Evolutionary conservation across 2,888 invertebrate genomes (phyloP).

Genomic region (Catonia carolina): DNA sequence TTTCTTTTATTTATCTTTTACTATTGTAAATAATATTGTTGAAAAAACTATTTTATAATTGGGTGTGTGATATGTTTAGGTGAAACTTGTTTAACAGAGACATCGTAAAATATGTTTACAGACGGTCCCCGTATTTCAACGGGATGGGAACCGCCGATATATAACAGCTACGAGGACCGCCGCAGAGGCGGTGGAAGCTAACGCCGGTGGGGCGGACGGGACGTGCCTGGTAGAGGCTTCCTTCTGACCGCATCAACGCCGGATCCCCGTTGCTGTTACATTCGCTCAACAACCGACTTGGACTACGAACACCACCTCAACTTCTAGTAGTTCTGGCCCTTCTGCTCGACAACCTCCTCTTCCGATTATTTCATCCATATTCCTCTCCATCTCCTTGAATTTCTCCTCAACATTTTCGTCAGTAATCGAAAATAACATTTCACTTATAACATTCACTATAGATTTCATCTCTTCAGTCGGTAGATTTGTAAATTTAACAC

Average conservation of each 20-base stretch:
- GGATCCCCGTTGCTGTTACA: too few relatives aligned
- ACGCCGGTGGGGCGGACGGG: conserved; percentile 19
- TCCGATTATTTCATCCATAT: too few relatives aligned
- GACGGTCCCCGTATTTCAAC: conserved; percentile 19
- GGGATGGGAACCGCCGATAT: conserved; percentile 18
- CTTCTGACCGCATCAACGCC: conserved; percentile 16
- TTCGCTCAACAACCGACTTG: too few relatives aligned
- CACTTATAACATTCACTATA: too few relatives aligned
- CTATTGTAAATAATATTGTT: background rate
- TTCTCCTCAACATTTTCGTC: too few relatives aligned
- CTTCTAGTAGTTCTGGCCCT: too few relatives aligned
- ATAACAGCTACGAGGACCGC: conserved; percentile 16
- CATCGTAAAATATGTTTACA: conserved; percentile 3
- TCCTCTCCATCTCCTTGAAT: too few relatives aligned
- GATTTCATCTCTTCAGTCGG: too few relatives aligned
- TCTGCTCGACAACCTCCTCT: too few relatives aligned
- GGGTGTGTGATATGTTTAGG: background rate
- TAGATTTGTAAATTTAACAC: too few relatives aligned
- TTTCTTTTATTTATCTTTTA: background rate
- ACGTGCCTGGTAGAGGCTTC: conserved; percentile 24
- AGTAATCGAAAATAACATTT: too few relatives aligned
- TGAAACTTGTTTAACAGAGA: background rate
- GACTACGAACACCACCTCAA: too few relatives aligned
- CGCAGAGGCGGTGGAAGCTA: conserved; percentile 18
- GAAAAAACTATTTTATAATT: background rate